A percentile compares a stretch with the other conserved stretches of the same genome.
These are phyloP conservation scores for Nemotelus pantherinus DNA, from an alignment of 2,888 invertebrate species.

Conservation along the genomic window DNA sequence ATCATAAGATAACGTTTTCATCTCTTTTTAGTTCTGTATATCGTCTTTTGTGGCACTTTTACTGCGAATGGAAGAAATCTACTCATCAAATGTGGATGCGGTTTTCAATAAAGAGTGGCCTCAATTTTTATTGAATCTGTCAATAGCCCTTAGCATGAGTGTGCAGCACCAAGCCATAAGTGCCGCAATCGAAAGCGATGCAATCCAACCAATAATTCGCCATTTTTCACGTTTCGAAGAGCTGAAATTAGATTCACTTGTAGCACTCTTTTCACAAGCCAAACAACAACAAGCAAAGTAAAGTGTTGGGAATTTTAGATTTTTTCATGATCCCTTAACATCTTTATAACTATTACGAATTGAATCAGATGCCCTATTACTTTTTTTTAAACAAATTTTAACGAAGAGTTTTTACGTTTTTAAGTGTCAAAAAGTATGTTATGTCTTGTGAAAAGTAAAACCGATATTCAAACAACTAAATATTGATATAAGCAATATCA, in stretches of 20 bases:
- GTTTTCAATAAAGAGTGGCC: conserved; percentile 59
- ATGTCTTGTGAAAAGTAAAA: conserved; percentile 16
- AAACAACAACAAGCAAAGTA: conserved; percentile 56
- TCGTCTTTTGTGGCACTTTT: conserved; percentile 62
- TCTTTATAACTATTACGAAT: background rate
- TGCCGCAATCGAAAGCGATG: conserved; percentile 63
- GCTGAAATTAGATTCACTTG: conserved; percentile 61
- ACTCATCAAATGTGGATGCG: conserved; percentile 55
- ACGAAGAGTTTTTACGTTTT: conserved; percentile 1
- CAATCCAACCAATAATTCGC: conserved; percentile 62
- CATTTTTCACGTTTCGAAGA: conserved; percentile 64
- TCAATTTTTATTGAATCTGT: conserved; percentile 60
- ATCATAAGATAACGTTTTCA: too few species aligned
- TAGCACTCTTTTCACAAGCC: conserved; percentile 63
- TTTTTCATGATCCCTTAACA: background rate
- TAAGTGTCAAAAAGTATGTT: conserved; percentile 2
- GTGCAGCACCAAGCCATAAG: conserved; percentile 63
- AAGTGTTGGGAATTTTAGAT: background rate
- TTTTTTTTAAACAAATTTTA: conserved; percentile 13
- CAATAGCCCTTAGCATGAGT: conserved; percentile 61
- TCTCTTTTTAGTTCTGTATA: conserved; percentile 61
- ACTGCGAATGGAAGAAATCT: conserved; percentile 61
- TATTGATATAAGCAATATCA: conserved; percentile 4
- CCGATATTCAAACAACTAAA: conserved; percentile 8
- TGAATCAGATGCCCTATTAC: background rate